Evolutionary conservation across 2,888 invertebrate species (phyloP), one percentile per base, ranked within the genome.

Genomic region (Caenorhabditis parvicauda): DNA sequence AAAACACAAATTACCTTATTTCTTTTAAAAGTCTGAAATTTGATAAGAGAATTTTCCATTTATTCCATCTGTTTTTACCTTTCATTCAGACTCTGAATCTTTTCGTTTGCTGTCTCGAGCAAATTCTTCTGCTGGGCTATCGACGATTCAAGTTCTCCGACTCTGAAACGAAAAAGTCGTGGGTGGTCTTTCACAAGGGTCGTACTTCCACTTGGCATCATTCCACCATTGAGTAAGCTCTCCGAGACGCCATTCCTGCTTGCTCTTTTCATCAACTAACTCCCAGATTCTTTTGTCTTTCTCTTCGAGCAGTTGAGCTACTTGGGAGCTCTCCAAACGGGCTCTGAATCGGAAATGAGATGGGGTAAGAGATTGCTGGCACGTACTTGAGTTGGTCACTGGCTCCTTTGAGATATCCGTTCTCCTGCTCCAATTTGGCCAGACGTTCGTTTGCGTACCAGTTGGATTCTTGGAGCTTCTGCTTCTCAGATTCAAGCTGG

Each of bases 171-270:
- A 14, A 32, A 21, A 7, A n/a, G 19, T 35, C n/a, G 7, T 48
- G 12, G 3, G 24, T 14, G 17, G 44, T 7, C 22, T 43, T 21
- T 47, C 6, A 45, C 12, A 45, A 21, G 6, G 19, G 19, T 5
- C 57, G 12, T 22, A 70, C 66, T 73, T 67, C 74, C 72, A 74
- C 28, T 74, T 72, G 19, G 74, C 61, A 29, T 74, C 72, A 48
- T 63, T 72, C 67, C 72, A 71, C 65, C 67, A 71, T 42, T 75
- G 73, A n/a, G 64, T 57, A 48, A 75, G 56, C 50, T 75, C 72
- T 1, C 69, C 72, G 28, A 72, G 46, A 3, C 69, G 42, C 74
- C 74, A 74, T 41, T 74, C 72, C n/a, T 71, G 53, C 48, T 67
- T 71, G 35, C 66, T 59, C 49, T 70, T 67, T 41, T 71, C 66